A percentile compares a stretch with the other conserved stretches of the same genome.
Evolutionary conservation across 2,113 vertebrate genomes (phyloP).

Genomic region (Myrmophylax atrothorax): DNA sequence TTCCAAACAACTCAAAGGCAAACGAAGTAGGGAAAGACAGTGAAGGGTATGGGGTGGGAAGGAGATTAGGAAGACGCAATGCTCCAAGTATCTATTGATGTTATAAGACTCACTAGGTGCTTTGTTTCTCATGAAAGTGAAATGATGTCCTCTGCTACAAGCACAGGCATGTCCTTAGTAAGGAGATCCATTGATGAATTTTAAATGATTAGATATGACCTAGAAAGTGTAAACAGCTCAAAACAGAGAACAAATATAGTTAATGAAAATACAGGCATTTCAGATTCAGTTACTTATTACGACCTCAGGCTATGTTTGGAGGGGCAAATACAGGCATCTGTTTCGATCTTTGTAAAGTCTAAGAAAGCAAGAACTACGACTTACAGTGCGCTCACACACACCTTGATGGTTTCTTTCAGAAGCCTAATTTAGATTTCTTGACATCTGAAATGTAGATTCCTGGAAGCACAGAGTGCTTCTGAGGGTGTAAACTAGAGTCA

Average conservation of each 20-base stretch:
- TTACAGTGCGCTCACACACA: background rate
- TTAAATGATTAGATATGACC: background rate
- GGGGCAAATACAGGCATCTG: rapidly evolving
- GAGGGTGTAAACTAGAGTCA: background rate
- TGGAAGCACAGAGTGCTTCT: background rate
- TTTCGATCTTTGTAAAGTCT: background rate
- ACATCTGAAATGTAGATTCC: background rate
- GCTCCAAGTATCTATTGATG: background rate
- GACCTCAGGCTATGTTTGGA: background rate
- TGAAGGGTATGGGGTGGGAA: background rate
- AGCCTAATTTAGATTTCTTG: background rate
- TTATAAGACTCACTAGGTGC: background rate
- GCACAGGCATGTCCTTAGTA: background rate
- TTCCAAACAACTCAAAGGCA: background rate
- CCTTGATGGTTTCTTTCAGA: background rate
- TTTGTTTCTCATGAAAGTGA: conserved; percentile 20
- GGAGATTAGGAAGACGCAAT: background rate
- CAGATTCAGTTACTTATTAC: background rate
- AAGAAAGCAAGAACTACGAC: background rate
- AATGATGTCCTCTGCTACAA: background rate
- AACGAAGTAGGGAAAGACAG: background rate
- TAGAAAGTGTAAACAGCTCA: background rate
- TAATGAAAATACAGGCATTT: background rate
- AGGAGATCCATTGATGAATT: background rate
- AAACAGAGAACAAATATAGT: background rate